A percentile compares a stretch with the other conserved stretches of the same genome.
phyloP scores from a whole-genome alignment of 2,888 invertebrate species.

The Sepioteuthis lessoniana region DNA sequence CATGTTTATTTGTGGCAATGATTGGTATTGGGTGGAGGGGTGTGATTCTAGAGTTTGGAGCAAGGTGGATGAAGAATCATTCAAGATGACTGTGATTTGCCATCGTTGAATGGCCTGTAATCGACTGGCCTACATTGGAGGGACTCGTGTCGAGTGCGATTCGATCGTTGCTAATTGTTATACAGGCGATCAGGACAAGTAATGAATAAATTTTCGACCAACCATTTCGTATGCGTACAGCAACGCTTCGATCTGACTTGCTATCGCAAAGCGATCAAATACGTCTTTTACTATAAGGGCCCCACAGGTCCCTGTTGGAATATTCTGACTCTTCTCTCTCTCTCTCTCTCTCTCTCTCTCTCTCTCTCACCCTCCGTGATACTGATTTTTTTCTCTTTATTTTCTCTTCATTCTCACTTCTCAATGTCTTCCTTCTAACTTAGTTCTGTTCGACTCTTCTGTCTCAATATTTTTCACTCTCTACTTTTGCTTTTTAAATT shows the following conservation, averaged over 20 bases:
- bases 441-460: accelerated
- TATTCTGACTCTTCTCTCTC: no score
- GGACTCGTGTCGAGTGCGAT: background rate
- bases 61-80: background rate
- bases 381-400: background rate
- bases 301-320: background rate
- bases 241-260: background rate
- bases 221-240: background rate
- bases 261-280: background rate
- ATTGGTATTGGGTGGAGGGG: background rate
- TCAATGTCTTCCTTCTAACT: background rate
- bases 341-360: background rate
- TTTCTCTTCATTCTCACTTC: background rate
- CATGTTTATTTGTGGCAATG: background rate
- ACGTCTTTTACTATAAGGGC: background rate
- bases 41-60: no score
- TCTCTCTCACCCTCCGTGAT: background rate
- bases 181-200: background rate
- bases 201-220: background rate
- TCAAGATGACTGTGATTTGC: background rate
- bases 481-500: background rate
- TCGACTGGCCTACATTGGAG: background rate
- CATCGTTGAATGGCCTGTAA: background rate
- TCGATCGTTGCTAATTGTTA: background rate
- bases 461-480: background rate